phyloP scores from a whole-genome alignment of 2,113 vertebrate species.

The Trichomycterus rosablanca region DNA sequence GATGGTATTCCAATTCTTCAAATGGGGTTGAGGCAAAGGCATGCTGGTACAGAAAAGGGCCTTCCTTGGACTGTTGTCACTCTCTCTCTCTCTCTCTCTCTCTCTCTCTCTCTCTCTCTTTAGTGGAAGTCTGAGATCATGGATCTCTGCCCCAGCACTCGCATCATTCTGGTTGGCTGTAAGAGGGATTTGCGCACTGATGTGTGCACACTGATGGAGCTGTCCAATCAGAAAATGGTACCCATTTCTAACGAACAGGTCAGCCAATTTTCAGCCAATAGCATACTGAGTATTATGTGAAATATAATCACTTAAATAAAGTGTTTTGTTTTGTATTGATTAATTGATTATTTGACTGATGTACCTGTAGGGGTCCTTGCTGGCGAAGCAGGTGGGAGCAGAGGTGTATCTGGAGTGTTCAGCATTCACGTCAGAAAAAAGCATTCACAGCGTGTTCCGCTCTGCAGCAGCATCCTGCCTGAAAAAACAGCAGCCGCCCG shows the following conservation, averaged over 20 bases:
- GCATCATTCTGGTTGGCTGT: conserved; percentile 86
- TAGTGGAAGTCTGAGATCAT: conserved; percentile 93
- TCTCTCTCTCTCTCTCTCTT: no score
- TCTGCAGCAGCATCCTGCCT: conserved; percentile 77
- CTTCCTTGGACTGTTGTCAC: no score
- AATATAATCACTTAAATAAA: no score
- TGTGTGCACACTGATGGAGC: conserved; percentile 91
- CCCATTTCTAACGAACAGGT: conserved; percentile 93
- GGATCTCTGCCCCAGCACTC: conserved; percentile 87
- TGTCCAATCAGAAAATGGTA: conserved; percentile 86
- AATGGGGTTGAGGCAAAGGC: no score
- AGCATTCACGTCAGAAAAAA: conserved; percentile 91
- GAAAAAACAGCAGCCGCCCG: conserved; percentile 68
- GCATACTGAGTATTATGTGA: neutral
- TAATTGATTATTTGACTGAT: no score
- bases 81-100: no score
- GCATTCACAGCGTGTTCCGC: conserved; percentile 88
- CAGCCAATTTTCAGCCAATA: conserved; percentile 6
- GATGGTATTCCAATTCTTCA: no score
- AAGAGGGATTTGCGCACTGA: conserved; percentile 90
- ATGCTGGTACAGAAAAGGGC: no score
- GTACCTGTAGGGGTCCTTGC: conserved; percentile 72
- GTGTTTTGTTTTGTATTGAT: neutral
- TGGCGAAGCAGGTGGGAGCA: conserved; percentile 85
- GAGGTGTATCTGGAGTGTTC: conserved; percentile 91